Evolutionary conservation across 2,113 vertebrate genomes (phyloP).

Genomic region (Athene cunicularia): DNA sequence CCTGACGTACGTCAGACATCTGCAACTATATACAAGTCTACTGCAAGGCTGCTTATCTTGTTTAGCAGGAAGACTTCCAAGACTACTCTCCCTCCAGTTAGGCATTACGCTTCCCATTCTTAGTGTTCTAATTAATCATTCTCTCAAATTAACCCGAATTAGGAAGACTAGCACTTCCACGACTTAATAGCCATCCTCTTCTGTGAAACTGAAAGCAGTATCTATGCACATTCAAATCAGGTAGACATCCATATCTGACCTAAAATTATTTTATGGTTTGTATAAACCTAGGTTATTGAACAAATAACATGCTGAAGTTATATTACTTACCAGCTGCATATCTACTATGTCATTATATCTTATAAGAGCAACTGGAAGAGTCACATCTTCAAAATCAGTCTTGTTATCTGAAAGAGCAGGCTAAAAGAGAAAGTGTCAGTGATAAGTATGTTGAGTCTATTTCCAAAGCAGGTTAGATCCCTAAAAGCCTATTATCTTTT

Average conservation of each 20-base stretch:
- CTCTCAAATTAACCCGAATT: neutral
- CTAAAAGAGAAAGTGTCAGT: slow-evolving; percentile 70
- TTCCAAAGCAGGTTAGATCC: neutral
- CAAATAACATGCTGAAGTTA: neutral
- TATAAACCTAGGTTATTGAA: too few species aligned
- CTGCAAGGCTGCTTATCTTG: neutral
- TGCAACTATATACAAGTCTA: neutral
- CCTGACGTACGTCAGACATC: neutral
- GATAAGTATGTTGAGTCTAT: neutral
- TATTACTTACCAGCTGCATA: slow-evolving; percentile 81
- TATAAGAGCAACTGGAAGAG: slow-evolving; percentile 87
- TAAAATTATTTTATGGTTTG: neutral
- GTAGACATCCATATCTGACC: neutral
- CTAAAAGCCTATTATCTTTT: neutral
- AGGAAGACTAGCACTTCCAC: neutral
- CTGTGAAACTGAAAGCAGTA: neutral
- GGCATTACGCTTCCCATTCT: neutral
- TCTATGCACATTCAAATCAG: neutral
- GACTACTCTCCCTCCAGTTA: neutral
- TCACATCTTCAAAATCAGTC: slow-evolving; percentile 79
- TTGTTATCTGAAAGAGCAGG: slow-evolving; percentile 78
- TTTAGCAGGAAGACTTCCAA: neutral
- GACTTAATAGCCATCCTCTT: neutral
- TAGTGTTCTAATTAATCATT: neutral
- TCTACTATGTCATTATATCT: slow-evolving; percentile 82